Evolutionary conservation across 2,888 invertebrate species (phyloP).

Genomic region (Plusia festucae): DNA sequence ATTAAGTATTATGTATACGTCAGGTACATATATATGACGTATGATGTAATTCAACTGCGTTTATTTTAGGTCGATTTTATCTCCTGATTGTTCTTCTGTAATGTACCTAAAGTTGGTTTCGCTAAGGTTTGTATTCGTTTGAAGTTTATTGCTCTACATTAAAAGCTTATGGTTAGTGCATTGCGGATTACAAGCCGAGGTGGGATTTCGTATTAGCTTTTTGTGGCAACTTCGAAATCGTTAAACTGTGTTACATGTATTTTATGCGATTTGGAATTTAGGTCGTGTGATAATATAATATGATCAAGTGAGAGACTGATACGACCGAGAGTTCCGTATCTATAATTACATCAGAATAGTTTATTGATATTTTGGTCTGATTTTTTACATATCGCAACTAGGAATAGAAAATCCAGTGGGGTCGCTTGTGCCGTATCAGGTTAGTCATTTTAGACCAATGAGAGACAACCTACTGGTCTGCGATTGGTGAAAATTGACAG

Average conservation of each 20-base stretch:
- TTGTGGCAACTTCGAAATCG: slow-evolving; percentile 42
- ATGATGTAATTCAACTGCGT: slow-evolving; percentile 62
- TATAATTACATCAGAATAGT: background rate
- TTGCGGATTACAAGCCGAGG: slow-evolving; percentile 37
- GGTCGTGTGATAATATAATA: slow-evolving; percentile 18
- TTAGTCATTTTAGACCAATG: too few relatives aligned
- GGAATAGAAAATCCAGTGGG: too few relatives aligned
- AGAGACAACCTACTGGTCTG: too few relatives aligned
- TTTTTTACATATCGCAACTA: background rate
- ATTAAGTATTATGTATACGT: slow-evolving; percentile 48
- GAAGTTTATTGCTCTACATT: slow-evolving; percentile 28
- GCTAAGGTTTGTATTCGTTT: slow-evolving; percentile 34
- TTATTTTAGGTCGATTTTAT: slow-evolving; percentile 55
- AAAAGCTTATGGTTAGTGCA: slow-evolving; percentile 40
- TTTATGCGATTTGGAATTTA: slow-evolving; percentile 29
- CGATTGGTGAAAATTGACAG: too few relatives aligned
- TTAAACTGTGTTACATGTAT: slow-evolving; percentile 42
- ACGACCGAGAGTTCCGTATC: background rate
- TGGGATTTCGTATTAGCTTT: slow-evolving; percentile 40
- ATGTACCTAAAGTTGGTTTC: slow-evolving; percentile 13
- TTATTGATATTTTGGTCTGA: background rate
- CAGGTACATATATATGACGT: slow-evolving; percentile 55
- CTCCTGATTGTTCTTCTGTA: slow-evolving; percentile 32
- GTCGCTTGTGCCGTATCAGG: too few relatives aligned
- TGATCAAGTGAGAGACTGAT: background rate